Evolutionary conservation across 2,888 invertebrate species (phyloP), one percentile per base, ranked within the genome.

Genomic region (Cerastis leucographa): DNA sequence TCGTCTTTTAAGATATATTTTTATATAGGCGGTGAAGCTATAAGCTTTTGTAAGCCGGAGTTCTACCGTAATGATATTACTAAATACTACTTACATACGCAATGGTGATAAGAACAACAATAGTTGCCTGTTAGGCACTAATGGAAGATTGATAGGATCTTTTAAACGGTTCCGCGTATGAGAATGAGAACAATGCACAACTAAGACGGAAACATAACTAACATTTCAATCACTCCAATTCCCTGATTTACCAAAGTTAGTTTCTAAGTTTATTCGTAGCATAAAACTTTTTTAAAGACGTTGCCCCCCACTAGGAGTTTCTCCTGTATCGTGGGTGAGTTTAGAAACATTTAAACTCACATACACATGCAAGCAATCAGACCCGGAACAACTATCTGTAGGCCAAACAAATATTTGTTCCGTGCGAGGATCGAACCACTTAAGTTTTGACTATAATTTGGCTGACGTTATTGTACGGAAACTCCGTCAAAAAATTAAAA

Each of bases 141-240:
- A 42, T 76, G 42, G 51, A 76, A 51, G 19, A 59, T 59, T 44
- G 35, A 54, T 76, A 54, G 22, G 22, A 54, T 14, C 8, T 44
- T 22, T 61, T n/a, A n/a, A 49, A 61, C 0, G 44, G 4, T 44
- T 54, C n/a, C 42, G 9, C 19, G 25, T 49, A 46, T 71, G 2
- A 40, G 35, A 2, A 6, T 70, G 14, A 5, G 12, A 51, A 72
- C 3, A 29, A 42, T 11, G 40, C 11, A 12, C n/a, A 25, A 17
- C 40, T 7, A 17, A 64, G 22, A n/a, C 22, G 44, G 11, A 25
- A 40, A 62, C 35, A 40, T 40, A 22, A 40, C n/a, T n/a, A 22
- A 51, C 9, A 9, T 22, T 11, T 0, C 12, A 54, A 54, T 25
- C 12, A 25, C 12, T 6, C 5, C 9, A 3, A n/a, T 54, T n/a